Conservation (phyloP, 1,140 invertebrate genomes). For the Argopecten irradians region DNA sequence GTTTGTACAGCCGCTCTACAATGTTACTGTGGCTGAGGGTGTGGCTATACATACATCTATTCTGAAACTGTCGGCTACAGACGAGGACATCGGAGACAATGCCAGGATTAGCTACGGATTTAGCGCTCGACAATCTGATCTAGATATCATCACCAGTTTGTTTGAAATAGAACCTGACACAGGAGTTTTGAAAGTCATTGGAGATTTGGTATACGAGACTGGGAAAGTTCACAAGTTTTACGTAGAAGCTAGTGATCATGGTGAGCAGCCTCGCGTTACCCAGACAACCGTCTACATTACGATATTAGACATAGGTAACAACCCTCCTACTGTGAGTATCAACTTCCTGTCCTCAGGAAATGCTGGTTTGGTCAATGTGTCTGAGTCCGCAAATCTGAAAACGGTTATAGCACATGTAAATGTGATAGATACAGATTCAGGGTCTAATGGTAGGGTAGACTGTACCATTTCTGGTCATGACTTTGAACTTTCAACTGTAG, state of each 20-base stretch:
- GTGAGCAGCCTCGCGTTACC: slow-evolving; percentile 75
- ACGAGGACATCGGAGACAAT: slow-evolving; percentile 82
- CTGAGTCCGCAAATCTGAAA: slow-evolving; percentile 54
- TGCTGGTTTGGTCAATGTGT: slow-evolving; percentile 49
- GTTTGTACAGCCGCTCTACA: slow-evolving; percentile 79
- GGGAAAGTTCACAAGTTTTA: slow-evolving; percentile 69
- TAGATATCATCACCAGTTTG: slow-evolving; percentile 31
- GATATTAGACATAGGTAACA: slow-evolving; percentile 94
- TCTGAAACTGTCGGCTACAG: slow-evolving; percentile 88
- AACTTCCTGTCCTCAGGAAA: slow-evolving; percentile 57
- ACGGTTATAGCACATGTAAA: slow-evolving; percentile 65
- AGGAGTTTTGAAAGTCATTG: slow-evolving; percentile 48
- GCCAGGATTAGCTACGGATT: slow-evolving; percentile 45
- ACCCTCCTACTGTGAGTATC: slow-evolving; percentile 88
- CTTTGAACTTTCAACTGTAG: slow-evolving; percentile 55
- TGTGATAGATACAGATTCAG: slow-evolving; percentile 61
- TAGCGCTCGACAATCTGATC: slow-evolving; percentile 43
- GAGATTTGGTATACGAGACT: slow-evolving; percentile 55
- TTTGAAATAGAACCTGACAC: slow-evolving; percentile 70
- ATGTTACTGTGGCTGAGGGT: slow-evolving; percentile 58
- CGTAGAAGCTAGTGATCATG: slow-evolving; percentile 76
- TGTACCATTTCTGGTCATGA: slow-evolving; percentile 38
- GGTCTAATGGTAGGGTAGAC: slow-evolving; percentile 58
- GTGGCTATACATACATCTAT: slow-evolving; percentile 84
- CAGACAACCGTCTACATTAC: slow-evolving; percentile 82